Evolutionary conservation across 2,797 vertebrate genomes (phyloP), one percentile per base, ranked within the genome.

Genomic region (Podargus strigoides): DNA sequence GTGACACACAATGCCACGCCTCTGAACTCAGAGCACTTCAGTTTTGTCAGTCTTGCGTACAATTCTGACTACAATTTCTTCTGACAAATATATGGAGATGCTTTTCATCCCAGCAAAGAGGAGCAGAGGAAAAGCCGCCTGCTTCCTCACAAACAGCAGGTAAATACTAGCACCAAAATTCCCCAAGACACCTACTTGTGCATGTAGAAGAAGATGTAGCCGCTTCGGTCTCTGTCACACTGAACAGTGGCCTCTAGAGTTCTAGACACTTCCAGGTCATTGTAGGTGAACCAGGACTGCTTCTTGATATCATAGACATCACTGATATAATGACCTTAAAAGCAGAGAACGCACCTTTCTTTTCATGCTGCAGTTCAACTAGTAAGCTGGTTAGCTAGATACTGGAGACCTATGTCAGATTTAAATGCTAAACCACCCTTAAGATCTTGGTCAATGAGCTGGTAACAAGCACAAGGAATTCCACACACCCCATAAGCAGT

Each of bases 171-270:
- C 26, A 77, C 10, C 41, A 23, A 7, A 77, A 44, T 23, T 63
- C 47, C 64, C 73, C 55, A 52, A 59, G 87, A 76, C 63, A 96
- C 98, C 98, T 97, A 99, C 99, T 98, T 99, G 98, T 99, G 99
- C 99, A 99, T 99, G 96, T 99, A 99, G 97, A 99, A 99, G 97
- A 99, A 99, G 95, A 99, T 99, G 95, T 99, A 99, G 81, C 99
- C 99, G 0, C 99, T 99, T 75, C 99, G 97, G 97, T 99, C 99
- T 32, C 99, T 97, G 93, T 99, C 99, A 56, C 98, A 98, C 96
- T 99, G 99, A 47, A 99, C 99, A 0, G 98, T 98, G 42, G 98
- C 94, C 96, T 99, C 99, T 69, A 99, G 98, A 12, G 99, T 99
- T 96, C 98, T 98, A 1, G 99, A 99, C 74, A 99, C 99, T 22